Evolutionary conservation across 2,888 invertebrate genomes (phyloP).

Genomic region (Atherix ibis): DNA sequence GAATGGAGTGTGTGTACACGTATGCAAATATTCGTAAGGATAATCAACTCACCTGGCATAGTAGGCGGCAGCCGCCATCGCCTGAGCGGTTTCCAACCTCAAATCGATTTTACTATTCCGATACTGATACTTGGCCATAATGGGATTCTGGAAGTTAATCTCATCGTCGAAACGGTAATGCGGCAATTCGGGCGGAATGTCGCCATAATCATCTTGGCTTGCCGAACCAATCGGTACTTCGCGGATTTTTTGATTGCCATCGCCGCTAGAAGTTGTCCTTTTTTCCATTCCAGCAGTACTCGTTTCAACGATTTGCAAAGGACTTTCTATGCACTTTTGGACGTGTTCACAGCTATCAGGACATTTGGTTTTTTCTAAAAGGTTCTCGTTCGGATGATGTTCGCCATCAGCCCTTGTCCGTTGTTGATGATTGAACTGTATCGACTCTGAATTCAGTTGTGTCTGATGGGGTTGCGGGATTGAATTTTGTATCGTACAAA

Average conservation of each 20-base stretch:
- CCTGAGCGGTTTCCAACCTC: constrained; percentile 23
- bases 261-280: too few relatives aligned
- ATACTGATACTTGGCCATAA: constrained; percentile 18
- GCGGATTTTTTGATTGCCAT: too few relatives aligned
- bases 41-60: constrained; percentile 25
- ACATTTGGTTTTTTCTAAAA: too few relatives aligned
- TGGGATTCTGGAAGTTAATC: constrained; percentile 9
- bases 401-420: constrained; percentile 23
- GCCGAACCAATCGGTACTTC: constrained; percentile 8
- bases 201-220: constrained; percentile 4
- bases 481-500: too few relatives aligned
- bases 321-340: too few relatives aligned
- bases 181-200: constrained; percentile 3
- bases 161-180: constrained; percentile 12
- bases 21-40: too few relatives aligned
- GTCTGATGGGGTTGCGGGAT: too few relatives aligned
- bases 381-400: constrained; percentile 14
- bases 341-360: too few relatives aligned
- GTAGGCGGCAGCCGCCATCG: constrained; percentile 24
- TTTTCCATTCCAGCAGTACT: too few relatives aligned
- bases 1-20: too few relatives aligned
- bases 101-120: constrained; percentile 25
- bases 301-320: too few relatives aligned
- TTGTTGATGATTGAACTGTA: constrained; percentile 10
- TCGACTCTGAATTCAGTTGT: constrained; percentile 1